phyloP scores from a whole-genome alignment of 1,140 invertebrate species.

The Drosophila sechellia region DNA sequence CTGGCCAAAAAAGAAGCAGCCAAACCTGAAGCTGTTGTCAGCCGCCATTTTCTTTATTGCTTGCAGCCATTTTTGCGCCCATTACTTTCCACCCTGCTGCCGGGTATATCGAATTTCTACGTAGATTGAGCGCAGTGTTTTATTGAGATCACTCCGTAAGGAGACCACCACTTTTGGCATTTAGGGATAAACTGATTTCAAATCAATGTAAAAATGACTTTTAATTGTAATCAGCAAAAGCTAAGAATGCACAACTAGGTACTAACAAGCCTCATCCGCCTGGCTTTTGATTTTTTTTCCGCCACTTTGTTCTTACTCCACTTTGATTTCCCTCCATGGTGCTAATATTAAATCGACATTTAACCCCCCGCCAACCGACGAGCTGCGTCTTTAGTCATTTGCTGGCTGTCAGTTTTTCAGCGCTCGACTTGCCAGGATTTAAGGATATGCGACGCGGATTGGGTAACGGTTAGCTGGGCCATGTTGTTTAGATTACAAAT shows the following conservation, averaged over 20 bases:
- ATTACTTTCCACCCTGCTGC: background rate
- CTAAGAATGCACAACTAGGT: background rate
- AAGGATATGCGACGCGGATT: constrained; percentile 44
- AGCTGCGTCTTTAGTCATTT: constrained; percentile 42
- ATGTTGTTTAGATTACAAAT: constrained; percentile 83
- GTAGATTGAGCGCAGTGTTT: background rate
- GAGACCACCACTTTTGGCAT: background rate
- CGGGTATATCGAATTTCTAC: constrained; percentile 12
- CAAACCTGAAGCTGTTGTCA: constrained; percentile 57
- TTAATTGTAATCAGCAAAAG: background rate
- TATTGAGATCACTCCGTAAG: background rate
- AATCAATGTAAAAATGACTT: background rate
- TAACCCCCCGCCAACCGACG: background rate
- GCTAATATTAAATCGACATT: constrained; percentile 78
- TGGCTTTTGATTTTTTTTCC: background rate
- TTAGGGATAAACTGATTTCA: background rate
- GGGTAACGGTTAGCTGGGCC: constrained; percentile 32
- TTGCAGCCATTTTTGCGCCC: constrained; percentile 29
- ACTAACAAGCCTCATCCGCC: background rate
- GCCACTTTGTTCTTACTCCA: constrained; percentile 52
- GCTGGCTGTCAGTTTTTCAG: constrained; percentile 50
- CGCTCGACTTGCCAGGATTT: constrained; percentile 55
- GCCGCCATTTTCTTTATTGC: constrained; percentile 52
- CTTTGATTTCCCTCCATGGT: constrained; percentile 72
- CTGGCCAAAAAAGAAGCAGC: constrained; percentile 59